A percentile compares a stretch with the other conserved stretches of the same genome.
Conservation (phyloP, 2,113 vertebrate genomes). For the Scatophagus argus region DNA sequence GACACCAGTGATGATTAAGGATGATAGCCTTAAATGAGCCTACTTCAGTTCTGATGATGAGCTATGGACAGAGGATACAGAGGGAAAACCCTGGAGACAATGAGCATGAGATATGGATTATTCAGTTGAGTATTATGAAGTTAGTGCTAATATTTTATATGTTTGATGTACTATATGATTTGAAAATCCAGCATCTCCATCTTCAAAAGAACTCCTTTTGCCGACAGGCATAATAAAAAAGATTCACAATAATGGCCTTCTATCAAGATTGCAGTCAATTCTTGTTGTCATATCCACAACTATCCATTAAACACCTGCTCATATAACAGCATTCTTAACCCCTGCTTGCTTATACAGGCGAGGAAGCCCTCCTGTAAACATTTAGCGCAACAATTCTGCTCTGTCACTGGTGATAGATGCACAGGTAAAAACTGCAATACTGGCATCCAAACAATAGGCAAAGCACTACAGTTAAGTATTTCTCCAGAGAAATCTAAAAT, state of each 20-base stretch:
- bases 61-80: background rate
- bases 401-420: slow-evolving; percentile 77
- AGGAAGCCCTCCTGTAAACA: slow-evolving; percentile 60
- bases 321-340: slow-evolving; percentile 64
- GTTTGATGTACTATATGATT: slow-evolving; percentile 39
- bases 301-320: slow-evolving; percentile 71
- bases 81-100: slow-evolving; percentile 1
- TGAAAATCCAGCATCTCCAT: slow-evolving; percentile 45
- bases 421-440: slow-evolving; percentile 71
- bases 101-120: slow-evolving; percentile 20
- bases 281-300: slow-evolving; percentile 61
- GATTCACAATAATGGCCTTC: slow-evolving; percentile 75
- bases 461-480: slow-evolving; percentile 73
- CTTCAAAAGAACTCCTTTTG: slow-evolving; percentile 39
- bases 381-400: slow-evolving; percentile 58
- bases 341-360: slow-evolving; percentile 57
- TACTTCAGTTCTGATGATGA: slow-evolving; percentile 18
- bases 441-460: slow-evolving; percentile 77
- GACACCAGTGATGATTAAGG: background rate
- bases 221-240: slow-evolving; percentile 70
- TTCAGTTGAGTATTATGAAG: slow-evolving; percentile 37
- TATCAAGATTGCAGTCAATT: slow-evolving; percentile 69
- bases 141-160: slow-evolving; percentile 38
- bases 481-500: slow-evolving; percentile 83
- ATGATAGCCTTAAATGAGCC: slow-evolving; percentile 3